These are phyloP conservation scores for Oncopeltus fasciatus DNA, from an alignment of 1,140 invertebrate genomes.

Conservation along the genomic window DNA sequence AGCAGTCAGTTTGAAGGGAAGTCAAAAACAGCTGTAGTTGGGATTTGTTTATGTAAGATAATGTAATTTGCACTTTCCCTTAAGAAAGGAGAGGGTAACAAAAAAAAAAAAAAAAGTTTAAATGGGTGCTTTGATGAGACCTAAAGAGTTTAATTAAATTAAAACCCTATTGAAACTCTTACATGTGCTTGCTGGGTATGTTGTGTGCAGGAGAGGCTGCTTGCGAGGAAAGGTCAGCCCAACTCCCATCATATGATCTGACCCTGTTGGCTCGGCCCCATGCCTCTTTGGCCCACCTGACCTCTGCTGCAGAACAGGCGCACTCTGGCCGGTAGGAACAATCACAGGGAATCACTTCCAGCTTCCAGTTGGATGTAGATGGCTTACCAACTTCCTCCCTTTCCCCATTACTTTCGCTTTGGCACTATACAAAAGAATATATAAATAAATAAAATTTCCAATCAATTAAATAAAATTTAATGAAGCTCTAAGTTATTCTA, in stretches of 20 bases:
- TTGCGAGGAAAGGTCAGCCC: not conserved
- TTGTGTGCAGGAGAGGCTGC: not conserved
- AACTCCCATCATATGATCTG: slow-evolving; percentile 6
- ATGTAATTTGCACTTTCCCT: too few relatives aligned
- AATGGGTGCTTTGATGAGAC: too few relatives aligned
- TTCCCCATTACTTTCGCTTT: slow-evolving; percentile 3
- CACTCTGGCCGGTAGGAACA: not conserved
- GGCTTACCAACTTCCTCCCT: not conserved
- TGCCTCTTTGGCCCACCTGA: not conserved
- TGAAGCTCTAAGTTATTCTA: too few relatives aligned
- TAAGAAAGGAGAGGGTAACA: too few relatives aligned
- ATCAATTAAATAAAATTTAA: too few relatives aligned
- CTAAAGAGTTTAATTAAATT: too few relatives aligned
- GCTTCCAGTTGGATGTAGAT: not conserved
- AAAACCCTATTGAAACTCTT: too few relatives aligned
- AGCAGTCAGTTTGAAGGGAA: too few relatives aligned
- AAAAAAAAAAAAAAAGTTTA: too few relatives aligned
- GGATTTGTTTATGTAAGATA: too few relatives aligned
- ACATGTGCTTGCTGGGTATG: not conserved
- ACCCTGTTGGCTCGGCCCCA: not conserved
- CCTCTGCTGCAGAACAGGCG: not conserved
- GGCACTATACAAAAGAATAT: slow-evolving; percentile 4
- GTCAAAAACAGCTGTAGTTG: too few relatives aligned
- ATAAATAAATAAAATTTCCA: too few relatives aligned
- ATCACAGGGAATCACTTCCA: slow-evolving; percentile 1